Conservation (phyloP, 2,888 invertebrate genomes). For the Sinotaia quadrata region DNA sequence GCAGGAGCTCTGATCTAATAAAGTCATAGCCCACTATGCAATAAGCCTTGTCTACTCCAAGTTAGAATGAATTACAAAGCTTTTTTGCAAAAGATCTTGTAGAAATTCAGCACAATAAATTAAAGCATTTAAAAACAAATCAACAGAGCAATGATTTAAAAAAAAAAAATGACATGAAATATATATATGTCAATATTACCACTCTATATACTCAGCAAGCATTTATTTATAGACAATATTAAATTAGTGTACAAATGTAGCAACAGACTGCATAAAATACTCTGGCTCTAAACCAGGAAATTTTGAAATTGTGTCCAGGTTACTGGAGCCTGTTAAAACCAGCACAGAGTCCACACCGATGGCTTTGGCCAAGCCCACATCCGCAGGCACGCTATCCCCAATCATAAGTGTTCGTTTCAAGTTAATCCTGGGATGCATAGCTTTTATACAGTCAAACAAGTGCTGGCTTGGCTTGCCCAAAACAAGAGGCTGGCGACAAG, state of each 20-base stretch:
- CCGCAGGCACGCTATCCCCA: conserved; percentile 58
- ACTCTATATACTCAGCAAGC: too few relatives aligned
- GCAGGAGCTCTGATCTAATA: too few relatives aligned
- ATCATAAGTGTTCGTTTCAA: conserved; percentile 50
- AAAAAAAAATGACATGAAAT: too few relatives aligned
- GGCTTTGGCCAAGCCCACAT: conserved; percentile 56
- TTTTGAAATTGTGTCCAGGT: conserved; percentile 34
- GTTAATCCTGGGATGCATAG: conserved; percentile 44
- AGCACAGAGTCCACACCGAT: conserved; percentile 57
- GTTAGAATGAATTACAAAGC: too few relatives aligned
- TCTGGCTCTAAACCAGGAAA: conserved; percentile 43
- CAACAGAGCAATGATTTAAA: too few relatives aligned
- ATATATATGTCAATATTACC: too few relatives aligned
- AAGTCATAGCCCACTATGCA: too few relatives aligned
- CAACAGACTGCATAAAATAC: conserved; percentile 47
- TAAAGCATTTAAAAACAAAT: too few relatives aligned
- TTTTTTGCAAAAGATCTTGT: too few relatives aligned
- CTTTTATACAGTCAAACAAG: conserved; percentile 50
- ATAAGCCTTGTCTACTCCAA: too few relatives aligned
- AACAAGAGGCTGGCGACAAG: conserved; percentile 49
- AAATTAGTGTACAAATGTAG: conserved; percentile 13
- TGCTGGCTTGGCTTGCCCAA: conserved; percentile 56
- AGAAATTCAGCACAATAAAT: too few relatives aligned
- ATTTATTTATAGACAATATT: too few relatives aligned
- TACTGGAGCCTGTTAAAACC: conserved; percentile 52